Evolutionary conservation across 2,888 invertebrate genomes (phyloP).

Genomic region (Habroteleia sp.): DNA sequence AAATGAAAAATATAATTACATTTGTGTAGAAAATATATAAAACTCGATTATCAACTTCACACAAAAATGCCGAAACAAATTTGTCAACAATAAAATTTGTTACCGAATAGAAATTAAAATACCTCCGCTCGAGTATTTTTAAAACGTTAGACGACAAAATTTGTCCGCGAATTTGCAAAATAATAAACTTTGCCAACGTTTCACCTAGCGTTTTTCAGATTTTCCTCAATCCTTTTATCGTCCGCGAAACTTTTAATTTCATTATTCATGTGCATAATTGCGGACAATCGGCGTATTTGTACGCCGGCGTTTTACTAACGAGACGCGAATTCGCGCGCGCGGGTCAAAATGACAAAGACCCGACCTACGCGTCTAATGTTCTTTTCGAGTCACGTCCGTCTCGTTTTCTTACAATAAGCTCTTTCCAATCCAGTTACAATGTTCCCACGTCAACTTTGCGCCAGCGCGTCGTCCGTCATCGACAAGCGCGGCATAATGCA

Average conservation of each 20-base stretch:
- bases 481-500: conserved; percentile 54
- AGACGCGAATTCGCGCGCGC: conserved; percentile 21
- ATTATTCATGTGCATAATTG: conserved; percentile 32
- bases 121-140: neutral
- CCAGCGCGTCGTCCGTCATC: conserved; percentile 35
- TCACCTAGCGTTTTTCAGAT: neutral
- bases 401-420: conserved; percentile 49
- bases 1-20: no score
- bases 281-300: conserved; percentile 28
- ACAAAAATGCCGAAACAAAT: no score
- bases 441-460: conserved; percentile 49
- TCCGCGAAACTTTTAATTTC: conserved; percentile 22
- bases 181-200: conserved; percentile 13
- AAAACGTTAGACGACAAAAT: conserved; percentile 1
- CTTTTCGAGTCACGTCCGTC: conserved; percentile 55
- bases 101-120: no score
- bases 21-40: no score
- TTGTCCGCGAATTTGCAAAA: conserved; percentile 1
- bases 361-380: conserved; percentile 25
- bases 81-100: no score
- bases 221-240: conserved; percentile 11
- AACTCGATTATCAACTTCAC: no score
- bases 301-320: conserved; percentile 20
- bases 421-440: conserved; percentile 44
- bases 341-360: conserved; percentile 34